Conservation (phyloP, 2,888 invertebrate species). For the Scaptomyza reducta region DNA sequence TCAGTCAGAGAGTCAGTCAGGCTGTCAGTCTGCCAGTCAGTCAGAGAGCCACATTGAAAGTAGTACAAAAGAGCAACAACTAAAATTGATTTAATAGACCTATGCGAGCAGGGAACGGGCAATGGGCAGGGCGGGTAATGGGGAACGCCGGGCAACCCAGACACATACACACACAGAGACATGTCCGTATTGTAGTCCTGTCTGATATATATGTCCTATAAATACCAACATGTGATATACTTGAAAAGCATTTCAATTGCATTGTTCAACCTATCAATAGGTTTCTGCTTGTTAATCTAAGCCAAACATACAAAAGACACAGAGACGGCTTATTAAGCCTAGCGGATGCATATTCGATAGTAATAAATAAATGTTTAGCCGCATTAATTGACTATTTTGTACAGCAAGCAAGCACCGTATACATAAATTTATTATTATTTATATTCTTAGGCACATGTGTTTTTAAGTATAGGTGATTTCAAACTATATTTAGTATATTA, state of each 20-base stretch:
- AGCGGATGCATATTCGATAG: not conserved
- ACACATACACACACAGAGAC: slow-evolving; percentile 4
- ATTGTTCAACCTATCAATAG: slow-evolving; percentile 51
- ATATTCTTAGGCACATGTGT: too few species aligned
- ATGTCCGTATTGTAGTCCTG: slow-evolving; percentile 7
- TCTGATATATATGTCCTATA: slow-evolving; percentile 1
- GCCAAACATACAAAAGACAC: slow-evolving; percentile 12
- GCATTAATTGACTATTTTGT: slow-evolving; percentile 34
- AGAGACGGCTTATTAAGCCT: not conserved
- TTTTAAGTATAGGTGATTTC: too few species aligned
- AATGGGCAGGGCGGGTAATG: slow-evolving; percentile 17
- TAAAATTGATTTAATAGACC: slow-evolving; percentile 74
- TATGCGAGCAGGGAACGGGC: slow-evolving; percentile 29
- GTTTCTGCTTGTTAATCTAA: slow-evolving; percentile 27
- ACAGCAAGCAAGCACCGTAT: slow-evolving; percentile 3
- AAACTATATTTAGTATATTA: too few species aligned
- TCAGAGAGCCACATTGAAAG: slow-evolving; percentile 42
- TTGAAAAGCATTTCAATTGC: slow-evolving; percentile 31
- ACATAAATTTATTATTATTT: not conserved
- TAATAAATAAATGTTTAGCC: slow-evolving; percentile 35
- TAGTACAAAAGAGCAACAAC: slow-evolving; percentile 70
- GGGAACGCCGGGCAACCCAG: not conserved
- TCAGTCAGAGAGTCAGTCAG: slow-evolving; percentile 20
- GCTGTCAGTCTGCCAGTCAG: slow-evolving; percentile 1
- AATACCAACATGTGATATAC: slow-evolving; percentile 17